A percentile compares a stretch with the other conserved stretches of the same genome.
phyloP scores from a whole-genome alignment of 1,140 invertebrate genomes.

The Drosophila albomicans region DNA sequence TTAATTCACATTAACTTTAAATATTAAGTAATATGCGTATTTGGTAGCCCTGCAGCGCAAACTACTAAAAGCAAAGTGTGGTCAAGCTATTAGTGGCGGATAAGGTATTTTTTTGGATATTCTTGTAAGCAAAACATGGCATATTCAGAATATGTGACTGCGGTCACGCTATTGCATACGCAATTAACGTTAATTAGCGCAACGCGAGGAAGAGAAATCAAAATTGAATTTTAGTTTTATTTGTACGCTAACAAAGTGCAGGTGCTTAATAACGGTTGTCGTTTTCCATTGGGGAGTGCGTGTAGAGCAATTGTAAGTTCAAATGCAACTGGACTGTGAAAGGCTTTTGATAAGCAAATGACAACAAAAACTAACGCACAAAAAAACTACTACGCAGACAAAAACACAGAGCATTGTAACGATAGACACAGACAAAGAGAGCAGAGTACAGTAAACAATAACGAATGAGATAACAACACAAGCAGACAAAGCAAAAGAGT shows the following conservation, averaged over 20 bases:
- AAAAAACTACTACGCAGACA: slow-evolving; percentile 37
- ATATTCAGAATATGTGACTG: neutral
- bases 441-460: slow-evolving; percentile 71
- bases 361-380: slow-evolving; percentile 45
- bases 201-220: slow-evolving; percentile 62
- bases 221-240: slow-evolving; percentile 70
- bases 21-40: neutral
- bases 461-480: slow-evolving; percentile 61
- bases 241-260: slow-evolving; percentile 59
- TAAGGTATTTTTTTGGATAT: neutral
- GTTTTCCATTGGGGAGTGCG: slow-evolving; percentile 10
- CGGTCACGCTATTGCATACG: neutral
- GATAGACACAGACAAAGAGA: slow-evolving; percentile 66
- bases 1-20: neutral
- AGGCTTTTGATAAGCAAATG: slow-evolving; percentile 49
- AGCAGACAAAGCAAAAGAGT: slow-evolving; percentile 68
- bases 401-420: slow-evolving; percentile 7
- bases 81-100: neutral
- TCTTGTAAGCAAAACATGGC: neutral
- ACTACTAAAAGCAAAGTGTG: neutral
- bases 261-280: slow-evolving; percentile 29
- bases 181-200: slow-evolving; percentile 65
- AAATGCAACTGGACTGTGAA: slow-evolving; percentile 65
- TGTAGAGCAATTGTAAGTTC: slow-evolving; percentile 34
- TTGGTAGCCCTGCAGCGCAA: slow-evolving; percentile 7